A percentile compares a stretch with the other conserved stretches of the same genome.
phyloP scores from a whole-genome alignment of 2,888 invertebrate species.

The Conomelus anceps region DNA sequence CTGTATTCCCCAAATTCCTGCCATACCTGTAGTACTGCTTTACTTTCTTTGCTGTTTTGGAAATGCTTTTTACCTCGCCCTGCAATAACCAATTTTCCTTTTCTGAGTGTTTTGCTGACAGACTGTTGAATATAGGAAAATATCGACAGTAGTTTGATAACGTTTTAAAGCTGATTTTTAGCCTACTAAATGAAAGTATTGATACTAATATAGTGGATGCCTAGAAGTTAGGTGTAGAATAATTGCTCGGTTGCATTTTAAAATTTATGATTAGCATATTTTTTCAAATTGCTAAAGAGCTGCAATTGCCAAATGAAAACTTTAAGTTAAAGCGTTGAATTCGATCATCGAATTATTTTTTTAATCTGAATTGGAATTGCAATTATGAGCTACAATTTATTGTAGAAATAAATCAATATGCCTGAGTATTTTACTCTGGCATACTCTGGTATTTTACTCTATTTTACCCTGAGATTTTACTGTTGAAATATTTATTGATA shows the following conservation, averaged over 20 bases:
- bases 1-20: not conserved
- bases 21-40: not conserved
- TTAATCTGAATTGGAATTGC: too few relatives aligned
- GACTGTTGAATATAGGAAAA: constrained; percentile 19
- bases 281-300: too few relatives aligned
- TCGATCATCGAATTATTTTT: too few relatives aligned
- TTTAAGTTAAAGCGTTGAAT: too few relatives aligned
- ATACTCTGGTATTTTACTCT: too few relatives aligned
- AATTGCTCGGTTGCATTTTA: not conserved
- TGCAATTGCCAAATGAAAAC: too few relatives aligned
- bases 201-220: not conserved
- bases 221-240: not conserved
- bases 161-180: not conserved
- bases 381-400: too few relatives aligned
- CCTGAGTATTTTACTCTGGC: too few relatives aligned
- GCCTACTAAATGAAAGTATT: not conserved
- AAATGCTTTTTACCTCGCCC: not conserved
- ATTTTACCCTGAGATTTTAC: too few relatives aligned
- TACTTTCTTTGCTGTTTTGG: not conserved
- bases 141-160: not conserved
- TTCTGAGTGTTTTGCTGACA: constrained; percentile 9
- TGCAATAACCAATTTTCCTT: not conserved
- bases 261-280: not conserved
- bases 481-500: too few relatives aligned
- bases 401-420: too few relatives aligned